Evolutionary conservation across 2,888 invertebrate genomes (phyloP).

Genomic region (Eupithecia subumbrata): DNA sequence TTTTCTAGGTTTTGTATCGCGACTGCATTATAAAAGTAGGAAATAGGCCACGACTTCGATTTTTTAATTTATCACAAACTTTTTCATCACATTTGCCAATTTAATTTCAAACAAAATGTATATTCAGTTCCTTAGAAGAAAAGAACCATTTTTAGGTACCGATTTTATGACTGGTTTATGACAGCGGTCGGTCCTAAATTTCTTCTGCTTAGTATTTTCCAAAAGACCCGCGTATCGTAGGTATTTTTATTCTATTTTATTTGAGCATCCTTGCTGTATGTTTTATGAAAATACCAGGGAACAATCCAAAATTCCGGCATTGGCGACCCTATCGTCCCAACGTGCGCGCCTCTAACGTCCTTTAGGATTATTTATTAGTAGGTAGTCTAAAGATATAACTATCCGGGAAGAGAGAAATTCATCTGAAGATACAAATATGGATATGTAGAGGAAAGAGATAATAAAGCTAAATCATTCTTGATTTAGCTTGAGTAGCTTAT

Average conservation of each 20-base stretch:
- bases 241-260: neutral
- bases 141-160: neutral
- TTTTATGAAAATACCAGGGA: neutral
- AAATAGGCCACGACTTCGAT: conserved; percentile 74
- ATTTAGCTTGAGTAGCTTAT: neutral
- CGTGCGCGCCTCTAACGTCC: neutral
- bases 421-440: neutral
- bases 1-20: conserved; percentile 33
- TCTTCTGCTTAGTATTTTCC: no score
- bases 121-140: conserved; percentile 28
- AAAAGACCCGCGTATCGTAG: no score
- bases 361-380: neutral
- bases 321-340: neutral
- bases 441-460: neutral
- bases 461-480: neutral
- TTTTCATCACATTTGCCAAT: conserved; percentile 64
- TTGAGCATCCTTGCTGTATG: neutral
- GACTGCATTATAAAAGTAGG: conserved; percentile 57
- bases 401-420: neutral
- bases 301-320: neutral
- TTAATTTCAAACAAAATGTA: conserved; percentile 27
- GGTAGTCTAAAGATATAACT: neutral
- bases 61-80: conserved; percentile 70
- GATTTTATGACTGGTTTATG: neutral
- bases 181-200: neutral